Evolutionary conservation across 2,113 vertebrate species (phyloP).

Genomic region (Aix galericulata): DNA sequence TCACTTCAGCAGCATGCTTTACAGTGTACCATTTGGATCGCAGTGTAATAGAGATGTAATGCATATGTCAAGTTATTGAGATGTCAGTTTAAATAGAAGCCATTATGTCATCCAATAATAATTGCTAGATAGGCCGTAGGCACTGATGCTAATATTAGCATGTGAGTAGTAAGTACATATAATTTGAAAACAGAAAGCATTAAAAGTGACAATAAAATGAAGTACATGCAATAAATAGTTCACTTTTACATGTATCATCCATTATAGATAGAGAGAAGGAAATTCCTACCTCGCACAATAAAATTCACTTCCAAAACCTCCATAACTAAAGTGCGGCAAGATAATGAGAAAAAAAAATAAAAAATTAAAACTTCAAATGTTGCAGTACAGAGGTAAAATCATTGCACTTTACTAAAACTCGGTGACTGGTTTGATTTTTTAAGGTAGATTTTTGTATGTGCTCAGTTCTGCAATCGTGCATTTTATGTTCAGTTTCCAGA

Average conservation of each 20-base stretch:
- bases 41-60: conserved; percentile 65
- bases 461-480: background rate
- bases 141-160: conserved; percentile 66
- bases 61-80: conserved; percentile 68
- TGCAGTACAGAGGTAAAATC: background rate
- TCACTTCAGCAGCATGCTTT: conserved; percentile 48
- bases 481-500: conserved; percentile 52
- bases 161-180: conserved; percentile 9
- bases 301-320: background rate
- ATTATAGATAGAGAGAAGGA: background rate
- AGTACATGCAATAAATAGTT: background rate
- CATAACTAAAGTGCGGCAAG: background rate
- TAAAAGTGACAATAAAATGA: background rate
- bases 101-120: conserved; percentile 64
- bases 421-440: background rate
- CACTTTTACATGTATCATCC: background rate
- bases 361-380: background rate
- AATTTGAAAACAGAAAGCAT: conserved; percentile 30
- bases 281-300: background rate
- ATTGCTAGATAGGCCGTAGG: conserved; percentile 48
- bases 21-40: conserved; percentile 40
- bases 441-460: background rate
- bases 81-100: conserved; percentile 71
- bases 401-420: fast-evolving
- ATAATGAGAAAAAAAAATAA: background rate